Evolutionary conservation across 2,797 vertebrate genomes (phyloP).

Genomic region (Tenualosa thibaudeaui): DNA sequence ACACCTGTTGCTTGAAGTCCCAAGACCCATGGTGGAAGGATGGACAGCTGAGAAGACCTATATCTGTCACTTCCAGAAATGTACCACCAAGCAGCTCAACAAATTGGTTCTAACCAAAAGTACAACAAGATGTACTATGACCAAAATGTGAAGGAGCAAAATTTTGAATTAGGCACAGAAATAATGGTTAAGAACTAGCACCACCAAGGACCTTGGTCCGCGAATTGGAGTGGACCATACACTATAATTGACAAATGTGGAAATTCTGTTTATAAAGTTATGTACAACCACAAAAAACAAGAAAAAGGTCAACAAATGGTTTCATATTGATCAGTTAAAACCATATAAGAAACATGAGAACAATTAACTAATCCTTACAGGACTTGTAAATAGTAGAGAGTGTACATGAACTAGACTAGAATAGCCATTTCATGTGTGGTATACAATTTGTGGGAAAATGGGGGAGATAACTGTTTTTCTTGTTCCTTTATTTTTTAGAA

Average conservation of each 20-base stretch:
- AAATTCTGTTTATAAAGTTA: conserved; percentile 15
- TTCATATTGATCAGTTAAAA: too few species aligned
- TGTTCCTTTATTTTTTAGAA: too few species aligned
- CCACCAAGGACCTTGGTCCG: conserved; percentile 10
- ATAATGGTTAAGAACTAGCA: conserved; percentile 34
- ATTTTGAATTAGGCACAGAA: conserved; percentile 24
- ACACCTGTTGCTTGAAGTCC: conserved; percentile 26
- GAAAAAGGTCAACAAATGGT: too few species aligned
- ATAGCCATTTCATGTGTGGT: too few species aligned
- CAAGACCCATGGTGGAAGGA: conserved; percentile 28
- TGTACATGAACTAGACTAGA: too few species aligned
- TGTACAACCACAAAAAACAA: too few species aligned
- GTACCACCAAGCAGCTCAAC: too few species aligned
- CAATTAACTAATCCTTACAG: too few species aligned
- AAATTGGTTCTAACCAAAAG: conserved; percentile 24
- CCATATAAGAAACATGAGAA: too few species aligned
- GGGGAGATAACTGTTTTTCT: too few species aligned
- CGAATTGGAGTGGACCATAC: conserved; percentile 29
- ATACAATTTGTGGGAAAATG: too few species aligned
- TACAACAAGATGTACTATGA: conserved; percentile 34
- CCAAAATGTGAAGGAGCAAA: neutral
- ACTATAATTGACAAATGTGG: conserved; percentile 30
- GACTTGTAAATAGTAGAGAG: too few species aligned
- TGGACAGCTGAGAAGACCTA: conserved; percentile 16
- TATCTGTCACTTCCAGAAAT: neutral